A percentile compares a stretch with the other conserved stretches of the same genome.
Evolutionary conservation across 1,140 invertebrate species (phyloP).

Genomic region (Leguminivora glycinivorella): DNA sequence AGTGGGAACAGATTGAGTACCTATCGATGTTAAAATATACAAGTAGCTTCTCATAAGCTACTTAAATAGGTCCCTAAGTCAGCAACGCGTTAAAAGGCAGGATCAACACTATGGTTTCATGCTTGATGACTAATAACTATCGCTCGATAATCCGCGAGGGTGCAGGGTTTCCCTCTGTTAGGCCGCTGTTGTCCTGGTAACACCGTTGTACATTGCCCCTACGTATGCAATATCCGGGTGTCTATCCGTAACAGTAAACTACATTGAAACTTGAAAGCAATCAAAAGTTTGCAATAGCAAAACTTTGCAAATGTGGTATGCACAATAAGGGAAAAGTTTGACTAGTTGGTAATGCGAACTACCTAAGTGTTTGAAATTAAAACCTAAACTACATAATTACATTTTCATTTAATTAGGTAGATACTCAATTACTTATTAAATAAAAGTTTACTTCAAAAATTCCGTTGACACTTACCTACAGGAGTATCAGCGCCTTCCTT

Average conservation of each 20-base stretch:
- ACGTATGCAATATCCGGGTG: conserved; percentile 48
- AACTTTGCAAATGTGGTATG: background rate
- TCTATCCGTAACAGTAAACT: conserved; percentile 42
- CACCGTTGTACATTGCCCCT: conserved; percentile 40
- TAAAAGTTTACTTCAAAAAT: too few relatives aligned
- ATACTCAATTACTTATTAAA: too few relatives aligned
- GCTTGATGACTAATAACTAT: conserved; percentile 46
- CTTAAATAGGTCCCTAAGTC: background rate
- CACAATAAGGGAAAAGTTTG: background rate
- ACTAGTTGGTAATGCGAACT: too few relatives aligned
- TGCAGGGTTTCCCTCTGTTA: conserved; percentile 64
- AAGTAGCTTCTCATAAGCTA: background rate
- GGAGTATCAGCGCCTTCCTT: conserved; percentile 93
- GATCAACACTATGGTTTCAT: conserved; percentile 21
- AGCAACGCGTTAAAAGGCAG: background rate
- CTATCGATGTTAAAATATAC: too few relatives aligned
- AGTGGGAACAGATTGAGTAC: too few relatives aligned
- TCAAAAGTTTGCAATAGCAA: conserved; percentile 18
- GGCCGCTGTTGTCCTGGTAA: conserved; percentile 66
- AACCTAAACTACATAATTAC: too few relatives aligned
- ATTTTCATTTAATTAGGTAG: too few relatives aligned
- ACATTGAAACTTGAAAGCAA: conserved; percentile 27
- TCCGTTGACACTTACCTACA: conserved; percentile 89
- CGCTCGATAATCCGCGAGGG: conserved; percentile 6
- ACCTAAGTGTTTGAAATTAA: too few relatives aligned